phyloP scores from a whole-genome alignment of 2,797 vertebrate species.

The Poecile montanus region DNA sequence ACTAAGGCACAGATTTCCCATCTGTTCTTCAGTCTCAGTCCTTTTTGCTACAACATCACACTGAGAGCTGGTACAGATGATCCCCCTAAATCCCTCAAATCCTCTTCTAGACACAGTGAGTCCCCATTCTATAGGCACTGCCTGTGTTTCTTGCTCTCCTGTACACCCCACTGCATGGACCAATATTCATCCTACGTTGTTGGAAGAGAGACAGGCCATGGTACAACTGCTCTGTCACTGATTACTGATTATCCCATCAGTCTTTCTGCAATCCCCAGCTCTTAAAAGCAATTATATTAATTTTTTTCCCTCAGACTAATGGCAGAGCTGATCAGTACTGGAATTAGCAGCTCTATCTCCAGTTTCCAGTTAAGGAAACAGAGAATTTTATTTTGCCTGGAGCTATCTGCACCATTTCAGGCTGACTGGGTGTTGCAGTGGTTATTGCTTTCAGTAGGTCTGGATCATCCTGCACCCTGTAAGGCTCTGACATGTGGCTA shows the following conservation, averaged over 20 bases:
- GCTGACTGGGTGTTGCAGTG: background rate
- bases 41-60: conserved; percentile 15
- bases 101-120: background rate
- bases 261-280: background rate
- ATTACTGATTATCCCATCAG: background rate
- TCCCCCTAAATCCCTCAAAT: conserved; percentile 24
- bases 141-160: background rate
- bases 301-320: background rate
- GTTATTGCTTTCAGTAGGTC: background rate
- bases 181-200: background rate
- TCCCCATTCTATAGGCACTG: background rate
- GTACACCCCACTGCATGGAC: background rate
- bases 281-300: background rate
- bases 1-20: conserved; percentile 47
- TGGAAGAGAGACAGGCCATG: background rate
- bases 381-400: background rate
- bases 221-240: background rate
- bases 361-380: background rate
- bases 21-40: conserved; percentile 49
- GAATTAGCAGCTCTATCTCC: background rate
- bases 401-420: background rate
- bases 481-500: background rate
- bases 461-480: background rate
- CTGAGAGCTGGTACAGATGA: conserved; percentile 1
- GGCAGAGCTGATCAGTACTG: background rate